Evolutionary conservation across 2,888 invertebrate species (phyloP), one percentile per base, ranked within the genome.

Genomic region (Proisotoma minuta): DNA sequence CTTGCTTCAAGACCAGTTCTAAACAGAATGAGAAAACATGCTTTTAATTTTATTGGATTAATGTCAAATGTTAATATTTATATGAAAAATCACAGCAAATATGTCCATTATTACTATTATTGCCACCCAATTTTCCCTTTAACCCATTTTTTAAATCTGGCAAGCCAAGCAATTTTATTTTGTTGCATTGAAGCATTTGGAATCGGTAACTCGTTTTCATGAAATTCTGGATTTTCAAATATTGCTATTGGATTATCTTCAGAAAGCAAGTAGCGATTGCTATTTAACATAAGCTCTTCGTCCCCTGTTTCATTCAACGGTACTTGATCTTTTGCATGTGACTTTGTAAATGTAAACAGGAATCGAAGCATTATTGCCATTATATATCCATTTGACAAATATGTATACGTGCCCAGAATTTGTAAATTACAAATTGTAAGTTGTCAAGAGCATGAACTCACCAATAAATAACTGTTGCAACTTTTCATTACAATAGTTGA

Each of bases 401-500:
- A 10, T 34, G 34, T 34, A 34, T 10, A 34, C 34, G 15, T 8
- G 15, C 15, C 15, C 8, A 10, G 8, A 34, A 34, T 10, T 34
- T 34, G 8, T 15, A 34, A 15, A 34, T 34, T 8, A 34, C 34
- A 34, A 34, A 34, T 8, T 34, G n/a, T n/a, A n/a, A n/a, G n/a
- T n/a, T n/a, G n/a, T n/a, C n/a, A n/a, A n/a, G n/a, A n/a, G 15
- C 34, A 34, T 24, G 12, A n/a, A 71, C 80, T 79, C 76, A 89
- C 90, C 90, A 76, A 98, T 98, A 77, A 98, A 98, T 34, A 98
- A 81, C 78, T 98, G 98, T 77, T 98, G 98, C 70, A 98, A 81
- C 78, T 98, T 98, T 81, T 98, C 98, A 78, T 98, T 98, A 77
- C 97, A 98, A 80, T 97, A 98, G 80, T 98, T 98, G 76, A 98